A percentile compares a stretch with the other conserved stretches of the same genome.
These are phyloP conservation scores for Oryzias javanicus DNA, from an alignment of 2,113 vertebrate species.

Conservation along the genomic window DNA sequence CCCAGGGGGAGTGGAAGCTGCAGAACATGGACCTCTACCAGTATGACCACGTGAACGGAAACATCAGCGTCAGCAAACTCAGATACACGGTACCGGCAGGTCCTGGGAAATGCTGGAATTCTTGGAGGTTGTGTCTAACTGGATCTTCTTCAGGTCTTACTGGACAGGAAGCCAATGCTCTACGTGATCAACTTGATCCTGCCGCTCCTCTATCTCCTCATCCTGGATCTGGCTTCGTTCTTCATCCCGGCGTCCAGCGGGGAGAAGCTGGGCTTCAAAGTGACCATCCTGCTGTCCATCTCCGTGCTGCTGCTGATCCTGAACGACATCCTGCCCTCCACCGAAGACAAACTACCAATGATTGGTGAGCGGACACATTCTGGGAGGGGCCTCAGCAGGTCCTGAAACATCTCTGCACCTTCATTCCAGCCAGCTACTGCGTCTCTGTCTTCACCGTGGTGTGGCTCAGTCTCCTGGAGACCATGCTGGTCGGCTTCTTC, in stretches of 20 bases:
- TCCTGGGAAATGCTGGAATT: fast-evolving
- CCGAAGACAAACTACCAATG: constrained; percentile 67
- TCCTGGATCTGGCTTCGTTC: constrained; percentile 78
- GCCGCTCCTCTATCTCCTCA: constrained; percentile 68
- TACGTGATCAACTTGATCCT: constrained; percentile 79
- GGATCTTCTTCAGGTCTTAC: constrained; percentile 58
- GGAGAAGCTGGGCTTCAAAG: constrained; percentile 80
- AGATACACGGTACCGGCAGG: constrained; percentile 12
- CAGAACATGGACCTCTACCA: background rate
- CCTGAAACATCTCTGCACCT: background rate
- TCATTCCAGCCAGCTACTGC: constrained; percentile 69
- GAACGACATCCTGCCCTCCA: constrained; percentile 80
- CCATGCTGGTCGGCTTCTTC: constrained; percentile 70
- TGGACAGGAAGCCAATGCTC: constrained; percentile 73
- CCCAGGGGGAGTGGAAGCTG: constrained; percentile 62
- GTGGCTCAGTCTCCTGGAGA: constrained; percentile 74
- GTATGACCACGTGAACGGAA: fast-evolving
- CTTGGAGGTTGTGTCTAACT: background rate
- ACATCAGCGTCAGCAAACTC: background rate
- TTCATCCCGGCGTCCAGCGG: constrained; percentile 66
- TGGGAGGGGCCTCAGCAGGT: too few species aligned
- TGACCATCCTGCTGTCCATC: constrained; percentile 79
- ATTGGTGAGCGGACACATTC: constrained; percentile 69
- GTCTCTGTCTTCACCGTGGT: constrained; percentile 71
- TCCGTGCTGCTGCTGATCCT: constrained; percentile 82